Percentiles rank a stretch among this genome's conserved stretches.
phyloP scores from a whole-genome alignment of 1,140 invertebrate species.

The Hyphantria cunea region DNA sequence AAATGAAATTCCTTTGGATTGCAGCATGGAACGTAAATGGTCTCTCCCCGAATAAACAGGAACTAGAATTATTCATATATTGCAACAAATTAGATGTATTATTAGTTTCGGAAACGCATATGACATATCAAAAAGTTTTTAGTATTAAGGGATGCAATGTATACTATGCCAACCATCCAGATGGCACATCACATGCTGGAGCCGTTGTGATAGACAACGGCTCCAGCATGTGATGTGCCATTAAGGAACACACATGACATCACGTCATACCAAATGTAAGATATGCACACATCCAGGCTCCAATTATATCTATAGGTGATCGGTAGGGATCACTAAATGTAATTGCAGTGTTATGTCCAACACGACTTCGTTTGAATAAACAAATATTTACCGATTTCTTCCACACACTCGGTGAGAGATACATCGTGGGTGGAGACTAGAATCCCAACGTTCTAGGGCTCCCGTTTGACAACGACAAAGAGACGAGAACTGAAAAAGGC shows the following conservation, averaged over 20 bases:
- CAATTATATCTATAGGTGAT: neutral
- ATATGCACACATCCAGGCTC: constrained; percentile 1
- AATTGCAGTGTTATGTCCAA: neutral
- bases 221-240: too few species aligned
- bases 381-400: constrained; percentile 2
- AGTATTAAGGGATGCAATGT: neutral
- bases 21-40: constrained; percentile 13
- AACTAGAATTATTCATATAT: neutral
- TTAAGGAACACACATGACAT: neutral
- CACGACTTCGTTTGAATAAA: neutral
- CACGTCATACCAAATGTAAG: neutral
- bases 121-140: neutral
- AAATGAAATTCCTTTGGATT: constrained; percentile 6
- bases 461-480: constrained; percentile 10
- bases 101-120: constrained; percentile 1
- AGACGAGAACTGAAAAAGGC: constrained; percentile 2
- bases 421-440: constrained; percentile 30
- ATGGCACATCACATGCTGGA: neutral
- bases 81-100: constrained; percentile 1
- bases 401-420: constrained; percentile 12
- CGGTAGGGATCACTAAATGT: constrained; percentile 1
- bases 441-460: constrained; percentile 39
- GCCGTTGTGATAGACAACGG: neutral
- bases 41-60: neutral
- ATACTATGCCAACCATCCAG: neutral